These are phyloP conservation scores for Grammomys surdaster DNA, from an alignment of 2,113 vertebrate species.

Conservation along the genomic window DNA sequence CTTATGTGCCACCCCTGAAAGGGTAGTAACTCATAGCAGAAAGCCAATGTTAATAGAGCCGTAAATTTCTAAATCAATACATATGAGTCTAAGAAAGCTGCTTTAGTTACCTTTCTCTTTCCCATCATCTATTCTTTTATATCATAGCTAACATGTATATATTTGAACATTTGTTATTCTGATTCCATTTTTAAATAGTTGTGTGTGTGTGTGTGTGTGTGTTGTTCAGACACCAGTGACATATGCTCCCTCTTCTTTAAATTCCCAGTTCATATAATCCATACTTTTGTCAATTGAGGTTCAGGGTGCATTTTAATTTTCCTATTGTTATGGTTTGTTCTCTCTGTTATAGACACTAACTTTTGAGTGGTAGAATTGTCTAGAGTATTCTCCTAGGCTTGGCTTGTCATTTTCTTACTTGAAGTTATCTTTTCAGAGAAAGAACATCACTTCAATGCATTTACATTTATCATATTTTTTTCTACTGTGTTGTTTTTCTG, in stretches of 20 bases:
- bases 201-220: background rate
- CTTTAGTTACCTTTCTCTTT: background rate
- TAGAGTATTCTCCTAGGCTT: background rate
- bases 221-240: background rate
- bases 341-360: constrained; percentile 1
- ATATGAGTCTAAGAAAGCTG: background rate
- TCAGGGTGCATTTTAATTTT: constrained; percentile 13
- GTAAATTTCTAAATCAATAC: constrained; percentile 1
- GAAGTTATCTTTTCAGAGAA: background rate
- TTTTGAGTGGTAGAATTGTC: background rate
- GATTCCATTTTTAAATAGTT: background rate
- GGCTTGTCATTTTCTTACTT: constrained; percentile 3
- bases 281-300: background rate
- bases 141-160: background rate
- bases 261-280: background rate
- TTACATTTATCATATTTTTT: constrained; percentile 16
- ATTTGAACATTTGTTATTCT: background rate
- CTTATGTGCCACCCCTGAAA: background rate
- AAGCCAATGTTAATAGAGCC: background rate
- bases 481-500: background rate
- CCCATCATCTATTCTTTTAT: background rate
- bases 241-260: constrained; percentile 9
- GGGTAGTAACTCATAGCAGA: background rate
- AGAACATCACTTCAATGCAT: background rate
- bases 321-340: background rate